phyloP scores from a whole-genome alignment of 2,797 vertebrate genomes.

The Notoglanidium macrostoma region DNA sequence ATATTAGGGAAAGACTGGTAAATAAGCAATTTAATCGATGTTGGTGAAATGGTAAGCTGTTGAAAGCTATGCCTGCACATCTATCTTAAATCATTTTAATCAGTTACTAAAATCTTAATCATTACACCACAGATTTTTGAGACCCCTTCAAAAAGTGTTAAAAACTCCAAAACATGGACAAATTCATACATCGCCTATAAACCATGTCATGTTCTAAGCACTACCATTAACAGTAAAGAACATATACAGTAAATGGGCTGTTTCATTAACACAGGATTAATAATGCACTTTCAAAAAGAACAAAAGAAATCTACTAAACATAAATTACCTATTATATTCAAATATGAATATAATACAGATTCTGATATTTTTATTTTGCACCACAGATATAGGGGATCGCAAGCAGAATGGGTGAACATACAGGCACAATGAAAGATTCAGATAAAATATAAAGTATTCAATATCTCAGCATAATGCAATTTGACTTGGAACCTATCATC shows the following conservation, averaged over 20 bases:
- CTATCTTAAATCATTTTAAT: conserved; percentile 2
- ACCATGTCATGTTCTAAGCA: not conserved
- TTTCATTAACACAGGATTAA: not conserved
- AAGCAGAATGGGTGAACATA: conserved; percentile 4
- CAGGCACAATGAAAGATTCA: not conserved
- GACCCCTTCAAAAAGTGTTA: not conserved
- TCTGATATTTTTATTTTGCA: not conserved
- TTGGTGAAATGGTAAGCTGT: not conserved
- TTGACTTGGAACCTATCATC: conserved; percentile 27
- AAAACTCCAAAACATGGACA: not conserved
- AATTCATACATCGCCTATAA: not conserved
- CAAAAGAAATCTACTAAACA: not conserved
- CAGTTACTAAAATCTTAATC: not conserved
- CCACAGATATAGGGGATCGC: not conserved
- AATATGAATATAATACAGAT: not conserved
- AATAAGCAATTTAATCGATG: not conserved
- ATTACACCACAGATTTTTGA: not conserved
- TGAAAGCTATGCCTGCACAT: not conserved
- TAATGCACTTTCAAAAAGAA: not conserved
- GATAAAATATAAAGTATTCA: conserved; percentile 37
- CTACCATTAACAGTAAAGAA: not conserved
- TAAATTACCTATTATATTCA: not conserved
- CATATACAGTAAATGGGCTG: not conserved
- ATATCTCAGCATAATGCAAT: conserved; percentile 35
- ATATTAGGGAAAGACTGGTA: not conserved